Conservation (phyloP, 2,888 invertebrate genomes). For the Didymodactylos carnosus region DNA sequence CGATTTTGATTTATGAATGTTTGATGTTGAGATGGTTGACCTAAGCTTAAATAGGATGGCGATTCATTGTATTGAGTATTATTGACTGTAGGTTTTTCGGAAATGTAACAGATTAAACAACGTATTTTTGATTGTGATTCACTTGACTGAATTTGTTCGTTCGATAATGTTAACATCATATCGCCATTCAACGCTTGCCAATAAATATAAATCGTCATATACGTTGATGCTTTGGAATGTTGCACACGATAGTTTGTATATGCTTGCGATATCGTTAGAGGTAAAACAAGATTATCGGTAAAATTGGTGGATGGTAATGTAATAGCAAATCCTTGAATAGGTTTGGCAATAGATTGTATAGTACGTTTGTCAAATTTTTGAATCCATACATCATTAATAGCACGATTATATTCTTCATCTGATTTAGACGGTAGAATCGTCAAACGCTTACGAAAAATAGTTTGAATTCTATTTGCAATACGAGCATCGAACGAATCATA, state of each 20-base stretch:
- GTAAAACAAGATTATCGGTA: neutral
- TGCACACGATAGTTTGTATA: neutral
- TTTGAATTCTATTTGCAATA: neutral
- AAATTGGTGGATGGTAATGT: neutral
- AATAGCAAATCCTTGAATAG: neutral
- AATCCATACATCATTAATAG: neutral
- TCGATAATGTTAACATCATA: neutral
- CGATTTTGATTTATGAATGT: neutral
- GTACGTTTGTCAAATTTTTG: neutral
- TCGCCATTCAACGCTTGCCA: neutral
- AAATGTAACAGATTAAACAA: neutral
- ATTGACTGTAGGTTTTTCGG: neutral
- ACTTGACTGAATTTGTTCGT: neutral
- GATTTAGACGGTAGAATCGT: neutral
- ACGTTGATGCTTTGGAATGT: neutral
- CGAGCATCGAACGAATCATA: neutral
- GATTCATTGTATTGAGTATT: neutral
- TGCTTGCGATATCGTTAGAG: neutral
- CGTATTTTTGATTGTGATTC: neutral
- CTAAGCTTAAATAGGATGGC: neutral
- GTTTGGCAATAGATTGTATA: neutral
- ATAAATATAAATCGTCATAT: neutral
- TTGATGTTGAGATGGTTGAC: neutral
- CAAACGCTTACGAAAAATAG: neutral
- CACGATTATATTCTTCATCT: neutral